These are phyloP conservation scores for Rhamnusium bicolor DNA, from an alignment of 2,888 invertebrate species.

Conservation along the genomic window DNA sequence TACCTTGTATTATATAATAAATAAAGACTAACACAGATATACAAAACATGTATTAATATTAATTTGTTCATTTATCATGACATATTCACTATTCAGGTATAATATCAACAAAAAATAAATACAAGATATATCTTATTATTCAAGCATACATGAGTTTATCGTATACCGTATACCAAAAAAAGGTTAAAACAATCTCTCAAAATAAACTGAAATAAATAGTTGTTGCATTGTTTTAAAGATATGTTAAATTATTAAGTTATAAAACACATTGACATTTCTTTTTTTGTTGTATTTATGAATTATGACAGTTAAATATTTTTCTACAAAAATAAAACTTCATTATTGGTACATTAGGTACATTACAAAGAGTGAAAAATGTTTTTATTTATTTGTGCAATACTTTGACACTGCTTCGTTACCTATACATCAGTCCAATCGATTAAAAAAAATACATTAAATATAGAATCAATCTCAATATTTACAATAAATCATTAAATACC, in stretches of 20 bases:
- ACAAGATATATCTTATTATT: background rate
- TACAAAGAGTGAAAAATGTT: constrained; percentile 18
- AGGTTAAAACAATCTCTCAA: background rate
- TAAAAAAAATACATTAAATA: background rate
- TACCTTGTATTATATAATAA: background rate
- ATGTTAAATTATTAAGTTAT: no score
- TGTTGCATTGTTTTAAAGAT: no score
- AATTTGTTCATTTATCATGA: background rate
- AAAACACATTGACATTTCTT: background rate
- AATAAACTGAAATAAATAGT: background rate
- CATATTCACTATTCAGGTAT: background rate
- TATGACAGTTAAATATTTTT: background rate
- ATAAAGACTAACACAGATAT: background rate
- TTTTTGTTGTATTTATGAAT: background rate
- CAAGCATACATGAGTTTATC: background rate
- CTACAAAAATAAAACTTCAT: background rate
- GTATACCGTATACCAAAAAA: background rate
- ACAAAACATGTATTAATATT: background rate
- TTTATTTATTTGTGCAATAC: constrained; percentile 13
- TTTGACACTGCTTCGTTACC: constrained; percentile 15
- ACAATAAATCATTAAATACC: background rate
- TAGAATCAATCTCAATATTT: constrained; percentile 13
- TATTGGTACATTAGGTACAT: background rate
- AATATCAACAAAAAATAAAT: constrained; percentile 27
- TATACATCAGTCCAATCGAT: constrained; percentile 15